Evolutionary conservation across 64 coral and sea anemone species (phyloP), one percentile per base, ranked within the genome.

Genomic region (Dendrophyllia cribrosa): DNA sequence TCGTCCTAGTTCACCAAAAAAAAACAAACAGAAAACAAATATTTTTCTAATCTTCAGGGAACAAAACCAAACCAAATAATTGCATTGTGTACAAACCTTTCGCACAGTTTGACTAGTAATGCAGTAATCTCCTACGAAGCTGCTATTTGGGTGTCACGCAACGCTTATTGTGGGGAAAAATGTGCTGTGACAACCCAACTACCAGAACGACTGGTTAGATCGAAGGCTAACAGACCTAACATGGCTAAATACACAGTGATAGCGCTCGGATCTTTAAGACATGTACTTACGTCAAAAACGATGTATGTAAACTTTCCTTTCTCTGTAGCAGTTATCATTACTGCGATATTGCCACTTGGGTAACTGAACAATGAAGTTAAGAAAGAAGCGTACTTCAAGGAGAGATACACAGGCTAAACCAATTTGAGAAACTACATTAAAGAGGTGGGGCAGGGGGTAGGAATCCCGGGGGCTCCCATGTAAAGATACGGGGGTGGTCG

Each of bases 311-410:
- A 99, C 74, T 99, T 99, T 71, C 94, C 94, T 46, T 91, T 87
- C 53, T 99, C 97, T 85, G 94, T 96, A 10, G 95, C 60, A 47
- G 97, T 95, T 70, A 99, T 99, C 65, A 94, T 83, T 10, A 99
- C 97, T 48, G 97, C 97, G 64, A 95, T 86, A 72, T 99, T 99
- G 58, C 97, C 97, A 73, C 97, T 99, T 13, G 97, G 97, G 48
- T 99, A 99, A 77, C 97, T 99, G 23, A 76, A 22, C 43, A 76
- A 68, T 26, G 64, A 22, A 3, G 88, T 93, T 60, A 88, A 84
- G 82, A 50, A 75, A 78, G 23, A 14, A 69, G 44, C 9, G 6
- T 1, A 68, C 19, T 25, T 50, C 7, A 62, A 17, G 22, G 11
- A 59, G 45, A 21, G 26, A 12, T 5, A 87, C 11, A 44, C 16